Base-by-base conservation (phyloP, 2,797 vertebrate genomes). In the Tympanoctomys barrerae region DNA sequence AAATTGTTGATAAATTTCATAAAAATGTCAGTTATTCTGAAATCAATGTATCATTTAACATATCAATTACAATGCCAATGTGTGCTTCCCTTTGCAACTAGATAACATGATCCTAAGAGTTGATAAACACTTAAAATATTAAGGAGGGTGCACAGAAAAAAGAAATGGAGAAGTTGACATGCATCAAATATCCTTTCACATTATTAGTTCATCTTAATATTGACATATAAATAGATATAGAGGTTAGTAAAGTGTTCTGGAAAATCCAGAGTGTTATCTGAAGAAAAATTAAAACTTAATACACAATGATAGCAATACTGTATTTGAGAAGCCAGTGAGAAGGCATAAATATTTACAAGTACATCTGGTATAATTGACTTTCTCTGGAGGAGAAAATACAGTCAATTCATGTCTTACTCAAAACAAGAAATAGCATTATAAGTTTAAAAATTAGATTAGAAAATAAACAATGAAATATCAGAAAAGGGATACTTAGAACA, bases 341-440 rank as follows among this genome's bases (percentile, higher is more conserved):
- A 82, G 59, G 8, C 18, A 80, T 83, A 39, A 28, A 64, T 88
- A 85, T 77, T 88, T 79, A 64, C 49, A 94, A 84, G 57, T 62
- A 57, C 21, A 57, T 68, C 8, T 85, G 78, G 9, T 10, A 71
- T 49, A 87, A 83, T 36, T 59, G 49, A 7, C 31, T 80, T 1
- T 59, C 21, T 18, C 16, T 89, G 39, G 13, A 87, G 71, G 87
- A 94, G 12, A 78, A 94, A 91, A 73, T 39, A n/a, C 24, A 77
- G 22, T 62, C 33, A 87, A 68, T 90, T 28, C 6, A 10, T 42
- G 0, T 64, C 42, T 83, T 80, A 70, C 11, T 0, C 33, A 62
- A 52, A 75, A 71, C 52, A 64, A n/a, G 83, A 68, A 73, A 49
- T 81, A 75, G 62, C 68, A 31, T 21, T 83, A 31, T 8, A 62